Evolutionary conservation across 2,888 invertebrate genomes (phyloP).

Genomic region (Cetonia aurata): DNA sequence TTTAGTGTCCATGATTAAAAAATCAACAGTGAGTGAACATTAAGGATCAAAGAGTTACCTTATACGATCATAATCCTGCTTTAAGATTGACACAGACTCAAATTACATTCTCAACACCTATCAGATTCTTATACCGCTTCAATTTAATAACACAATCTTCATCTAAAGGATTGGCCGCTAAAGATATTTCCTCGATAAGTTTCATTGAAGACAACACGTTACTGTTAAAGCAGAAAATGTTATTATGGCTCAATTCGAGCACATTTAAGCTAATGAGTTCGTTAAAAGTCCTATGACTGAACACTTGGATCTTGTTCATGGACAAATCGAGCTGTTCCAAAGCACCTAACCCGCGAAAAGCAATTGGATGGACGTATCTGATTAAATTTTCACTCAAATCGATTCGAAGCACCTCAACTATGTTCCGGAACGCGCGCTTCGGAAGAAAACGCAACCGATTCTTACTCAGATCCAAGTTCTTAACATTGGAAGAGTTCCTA

Average conservation of each 20-base stretch:
- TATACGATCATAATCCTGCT: no score
- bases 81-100: background rate
- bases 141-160: constrained; percentile 30
- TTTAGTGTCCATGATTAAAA: no score
- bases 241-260: constrained; percentile 28
- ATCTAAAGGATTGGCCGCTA: constrained; percentile 24
- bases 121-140: constrained; percentile 4
- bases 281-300: constrained; percentile 12
- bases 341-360: constrained; percentile 24
- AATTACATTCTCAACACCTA: constrained; percentile 21
- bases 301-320: constrained; percentile 21
- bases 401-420: background rate
- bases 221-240: constrained; percentile 21
- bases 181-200: background rate
- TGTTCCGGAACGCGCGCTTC: constrained; percentile 26
- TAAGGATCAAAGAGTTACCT: no score
- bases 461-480: constrained; percentile 21
- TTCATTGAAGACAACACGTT: constrained; percentile 1
- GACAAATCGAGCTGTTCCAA: constrained; percentile 28
- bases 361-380: constrained; percentile 24
- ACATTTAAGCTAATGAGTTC: constrained; percentile 1
- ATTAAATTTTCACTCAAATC: constrained; percentile 38
- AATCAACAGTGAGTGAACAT: no score
- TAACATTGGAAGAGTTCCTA: constrained; percentile 4
- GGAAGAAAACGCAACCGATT: constrained; percentile 24